Evolutionary conservation across 2,113 vertebrate species (phyloP).

Genomic region (Anarrhichthys ocellatus): DNA sequence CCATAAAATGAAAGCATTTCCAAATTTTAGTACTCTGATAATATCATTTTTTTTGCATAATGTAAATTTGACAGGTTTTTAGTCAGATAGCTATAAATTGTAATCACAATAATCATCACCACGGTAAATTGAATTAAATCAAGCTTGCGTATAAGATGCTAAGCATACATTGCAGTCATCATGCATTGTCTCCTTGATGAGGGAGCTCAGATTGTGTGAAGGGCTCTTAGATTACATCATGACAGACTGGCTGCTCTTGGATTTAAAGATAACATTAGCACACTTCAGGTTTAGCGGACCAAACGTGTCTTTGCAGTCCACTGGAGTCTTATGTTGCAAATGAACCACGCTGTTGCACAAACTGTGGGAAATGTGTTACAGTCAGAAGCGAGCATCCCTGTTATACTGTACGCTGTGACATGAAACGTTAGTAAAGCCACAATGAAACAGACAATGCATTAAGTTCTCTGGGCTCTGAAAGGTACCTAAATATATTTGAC

Average conservation of each 20-base stretch:
- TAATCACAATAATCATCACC: not conserved
- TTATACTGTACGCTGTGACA: not conserved
- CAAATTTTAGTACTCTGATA: not conserved
- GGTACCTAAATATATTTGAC: constrained; percentile 9
- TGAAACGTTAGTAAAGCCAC: constrained; percentile 3
- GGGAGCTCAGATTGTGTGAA: constrained; percentile 10
- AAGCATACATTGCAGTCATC: not conserved
- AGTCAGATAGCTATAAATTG: not conserved
- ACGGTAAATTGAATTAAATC: constrained; percentile 7
- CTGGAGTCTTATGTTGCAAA: constrained; percentile 5
- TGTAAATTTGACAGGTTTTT: not conserved
- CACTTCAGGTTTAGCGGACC: not conserved
- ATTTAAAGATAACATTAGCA: constrained; percentile 1
- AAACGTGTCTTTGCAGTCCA: constrained; percentile 8
- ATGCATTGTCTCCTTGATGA: constrained; percentile 11
- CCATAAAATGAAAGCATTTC: not conserved
- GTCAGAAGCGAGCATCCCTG: not conserved
- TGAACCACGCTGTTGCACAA: not conserved
- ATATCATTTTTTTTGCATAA: not conserved
- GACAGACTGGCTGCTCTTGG: not conserved
- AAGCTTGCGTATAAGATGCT: constrained; percentile 2
- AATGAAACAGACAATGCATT: not conserved
- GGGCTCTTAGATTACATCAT: constrained; percentile 17
- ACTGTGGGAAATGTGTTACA: not conserved
- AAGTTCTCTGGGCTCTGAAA: not conserved